Evolutionary conservation across 2,113 vertebrate species (phyloP).

Genomic region (Corvus moneduloides): DNA sequence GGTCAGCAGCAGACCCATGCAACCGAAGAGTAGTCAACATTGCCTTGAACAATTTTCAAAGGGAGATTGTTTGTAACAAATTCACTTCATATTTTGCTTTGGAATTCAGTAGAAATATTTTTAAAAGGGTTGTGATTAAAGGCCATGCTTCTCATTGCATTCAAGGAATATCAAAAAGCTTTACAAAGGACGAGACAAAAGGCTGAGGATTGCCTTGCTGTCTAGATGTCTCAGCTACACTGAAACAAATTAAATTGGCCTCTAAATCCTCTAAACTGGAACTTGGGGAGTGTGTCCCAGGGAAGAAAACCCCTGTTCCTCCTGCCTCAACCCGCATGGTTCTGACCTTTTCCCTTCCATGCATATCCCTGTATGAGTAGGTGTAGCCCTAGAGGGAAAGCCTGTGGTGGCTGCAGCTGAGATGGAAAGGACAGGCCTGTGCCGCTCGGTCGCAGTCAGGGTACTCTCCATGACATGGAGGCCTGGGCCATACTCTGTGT

Average conservation of each 20-base stretch:
- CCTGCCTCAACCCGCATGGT: not conserved
- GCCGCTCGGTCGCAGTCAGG: fast-evolving
- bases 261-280: not conserved
- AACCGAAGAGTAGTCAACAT: not conserved
- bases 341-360: not conserved
- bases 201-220: not conserved
- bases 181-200: not conserved
- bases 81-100: not conserved
- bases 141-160: not conserved
- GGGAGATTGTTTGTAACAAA: not conserved
- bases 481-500: not conserved
- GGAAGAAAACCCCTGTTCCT: not conserved
- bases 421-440: not conserved
- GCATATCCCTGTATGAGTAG: not conserved
- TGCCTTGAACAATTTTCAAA: not conserved
- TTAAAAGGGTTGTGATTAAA: not conserved
- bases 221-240: not conserved
- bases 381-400: not conserved
- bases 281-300: not conserved
- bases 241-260: not conserved
- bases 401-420: not conserved
- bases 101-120: not conserved
- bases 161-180: not conserved
- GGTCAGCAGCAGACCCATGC: not conserved
- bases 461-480: fast-evolving